Evolutionary conservation across 2,797 vertebrate species (phyloP), one percentile per base, ranked within the genome.

Genomic region (Tarsius wallacei): DNA sequence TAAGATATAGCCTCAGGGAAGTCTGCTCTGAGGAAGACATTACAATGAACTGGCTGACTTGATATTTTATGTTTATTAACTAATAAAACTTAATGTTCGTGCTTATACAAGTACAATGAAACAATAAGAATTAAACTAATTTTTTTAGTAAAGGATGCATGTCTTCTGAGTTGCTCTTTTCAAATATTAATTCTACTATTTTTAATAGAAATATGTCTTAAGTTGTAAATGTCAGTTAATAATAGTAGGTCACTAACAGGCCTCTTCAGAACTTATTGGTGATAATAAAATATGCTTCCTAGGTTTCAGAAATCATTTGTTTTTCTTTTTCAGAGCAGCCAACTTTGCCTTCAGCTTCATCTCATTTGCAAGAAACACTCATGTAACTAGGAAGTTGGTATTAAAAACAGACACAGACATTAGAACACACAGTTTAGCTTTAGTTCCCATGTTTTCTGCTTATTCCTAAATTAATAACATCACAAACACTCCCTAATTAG

Each of bases 151-250:
- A 11, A 28, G 42, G 68, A 63, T 53, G 21, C 15, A 33, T 78
- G n/a, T 47, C 10, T 26, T 59, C 6, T 42, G 33, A 77, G 10
- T 78, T 66, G 71, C 28, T 36, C 66, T 70, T 68, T 70, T 70
- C n/a, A 73, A 83, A 73, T 73, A 91, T n/a, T 70, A 49, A 78
- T 87, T 78, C 15, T 22, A n/a, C 61, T 47, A 17, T 76, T 93
- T 77, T 84, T 14, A n/a, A 66, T n/a, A n/a, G 51, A 86, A 77
- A 33, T 47, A n/a, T 12, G 19, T 36, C 36, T 68, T 59, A 17
- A 33, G 19, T 78, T 86, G 51, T 77, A 47, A 78, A 61, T 87
- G 36, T 78, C 57, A 57, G 12, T 78, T 80, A 59, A 80, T 36
- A 80, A 7, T 28, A 33, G 36, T 36, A 63, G 53, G 17, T 73